Base-by-base conservation (phyloP, 2,797 vertebrate genomes). In the Pipistrellus pipistrellus region DNA sequence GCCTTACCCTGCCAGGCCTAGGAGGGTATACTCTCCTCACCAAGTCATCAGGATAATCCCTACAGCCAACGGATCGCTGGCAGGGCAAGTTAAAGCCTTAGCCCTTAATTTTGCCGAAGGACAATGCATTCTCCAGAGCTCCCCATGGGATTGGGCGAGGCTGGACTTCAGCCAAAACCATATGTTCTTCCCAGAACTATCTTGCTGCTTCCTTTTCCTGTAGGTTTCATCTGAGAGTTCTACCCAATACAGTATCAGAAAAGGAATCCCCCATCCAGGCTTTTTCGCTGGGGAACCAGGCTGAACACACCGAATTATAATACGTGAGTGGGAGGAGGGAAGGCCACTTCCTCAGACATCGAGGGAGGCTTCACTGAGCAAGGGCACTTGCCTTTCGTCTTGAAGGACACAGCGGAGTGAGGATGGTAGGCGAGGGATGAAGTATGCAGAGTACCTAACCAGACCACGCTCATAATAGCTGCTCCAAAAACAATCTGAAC, bases 161-260 rank as follows among this genome's bases (percentile, higher is more conserved):
- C n/a, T 46, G 48, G 23, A 27, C n/a, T 12, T 35, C 1, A 10
- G 48, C 0, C 3, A 23, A 25, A 72, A 18, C 4, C 20, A 4
- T 4, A 0, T 8, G 6, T n/a, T 68, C n/a, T 72, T 46, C 3
- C 5, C 10, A 5, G 15, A 4, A 23, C 11, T 5, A 0, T 12
- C 55, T 59, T 25, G 1, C 48, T 27, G 2, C 8, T 35, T 10
- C 6, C 8, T 13, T 55, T 35, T 2, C 53, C 30, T 46, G 8
- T 5, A n/a, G 27, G 7, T 46, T 18, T 80, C 64, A 38, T 41
- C 15, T 11, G 72, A 11, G 20, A 53, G 8, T 6, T 66, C 1
- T 30, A 10, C 0, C 55, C n/a, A 3, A 3, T 13, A 6, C 20
- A 7, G 32, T 23, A 20, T 5, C 6, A 57, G n/a, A 27, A 21